These are phyloP conservation scores for Tachyglossus aculeatus DNA, from an alignment of 2,797 vertebrate genomes.

Conservation along the genomic window DNA sequence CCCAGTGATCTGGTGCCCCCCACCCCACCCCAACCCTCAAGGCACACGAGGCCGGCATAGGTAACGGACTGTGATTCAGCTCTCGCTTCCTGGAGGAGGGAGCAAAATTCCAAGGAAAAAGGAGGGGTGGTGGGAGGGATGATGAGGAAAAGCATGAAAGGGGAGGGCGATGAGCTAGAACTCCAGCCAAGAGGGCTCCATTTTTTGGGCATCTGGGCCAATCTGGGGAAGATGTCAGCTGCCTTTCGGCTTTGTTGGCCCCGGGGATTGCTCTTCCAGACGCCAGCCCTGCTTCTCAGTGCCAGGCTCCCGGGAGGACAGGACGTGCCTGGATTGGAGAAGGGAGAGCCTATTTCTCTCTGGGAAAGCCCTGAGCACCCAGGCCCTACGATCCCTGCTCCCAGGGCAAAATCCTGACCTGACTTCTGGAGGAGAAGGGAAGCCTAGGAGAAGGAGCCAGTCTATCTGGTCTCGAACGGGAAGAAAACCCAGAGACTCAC, in stretches of 20 bases:
- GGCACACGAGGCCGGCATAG: background rate
- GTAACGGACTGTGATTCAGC: no score
- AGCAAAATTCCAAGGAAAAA: conserved; percentile 70
- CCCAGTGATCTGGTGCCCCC: background rate
- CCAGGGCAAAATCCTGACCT: no score
- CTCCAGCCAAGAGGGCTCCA: conserved; percentile 62
- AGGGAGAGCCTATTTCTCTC: no score
- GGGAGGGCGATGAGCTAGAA: conserved; percentile 56
- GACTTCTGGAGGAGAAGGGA: no score
- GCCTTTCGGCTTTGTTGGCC: no score
- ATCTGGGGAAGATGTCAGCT: no score
- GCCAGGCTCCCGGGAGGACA: background rate
- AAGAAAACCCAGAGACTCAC: no score
- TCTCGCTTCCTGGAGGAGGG: conserved; percentile 69
- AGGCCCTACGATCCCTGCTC: background rate
- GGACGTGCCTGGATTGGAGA: background rate
- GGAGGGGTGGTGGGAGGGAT: conserved; percentile 62
- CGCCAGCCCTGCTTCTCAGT: background rate
- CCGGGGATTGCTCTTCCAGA: background rate
- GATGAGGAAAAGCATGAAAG: conserved; percentile 57
- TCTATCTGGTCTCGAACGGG: no score
- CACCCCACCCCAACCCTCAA: background rate
- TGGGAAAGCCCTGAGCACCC: no score
- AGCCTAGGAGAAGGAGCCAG: no score
- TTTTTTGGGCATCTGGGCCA: no score